These are phyloP conservation scores for Galaxias olidus DNA, from an alignment of 2,797 vertebrate species.

Conservation along the genomic window DNA sequence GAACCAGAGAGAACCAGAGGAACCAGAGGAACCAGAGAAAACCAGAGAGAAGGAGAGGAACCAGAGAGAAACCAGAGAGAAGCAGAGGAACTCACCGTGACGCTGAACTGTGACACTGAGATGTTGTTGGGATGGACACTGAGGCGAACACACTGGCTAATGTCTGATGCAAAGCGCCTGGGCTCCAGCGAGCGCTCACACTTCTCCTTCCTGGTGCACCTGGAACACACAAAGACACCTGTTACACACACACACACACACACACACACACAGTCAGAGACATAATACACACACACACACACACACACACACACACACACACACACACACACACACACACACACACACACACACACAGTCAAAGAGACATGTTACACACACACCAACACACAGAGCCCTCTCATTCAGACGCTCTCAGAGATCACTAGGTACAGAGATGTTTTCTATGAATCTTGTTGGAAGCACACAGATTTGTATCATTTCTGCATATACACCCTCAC, in stretches of 20 bases:
- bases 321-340: slow-evolving; percentile 29
- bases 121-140: slow-evolving; percentile 98
- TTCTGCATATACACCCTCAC: not conserved
- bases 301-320: slow-evolving; percentile 29
- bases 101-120: slow-evolving; percentile 96
- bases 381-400: slow-evolving; percentile 16
- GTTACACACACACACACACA: slow-evolving; percentile 42
- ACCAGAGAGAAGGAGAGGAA: too few relatives aligned
- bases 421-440: too few relatives aligned
- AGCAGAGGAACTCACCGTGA: slow-evolving; percentile 86
- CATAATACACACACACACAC: slow-evolving; percentile 18
- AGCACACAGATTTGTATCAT: too few relatives aligned
- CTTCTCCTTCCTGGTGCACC: slow-evolving; percentile 94
- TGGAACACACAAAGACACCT: slow-evolving; percentile 54
- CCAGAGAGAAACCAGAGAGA: too few relatives aligned
- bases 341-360: slow-evolving; percentile 14
- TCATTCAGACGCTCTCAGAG: not conserved
- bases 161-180: slow-evolving; percentile 91
- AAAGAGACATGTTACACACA: slow-evolving; percentile 42
- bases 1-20: too few relatives aligned
- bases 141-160: slow-evolving; percentile 95
- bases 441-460: too few relatives aligned
- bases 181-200: slow-evolving; percentile 92
- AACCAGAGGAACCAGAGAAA: too few relatives aligned
- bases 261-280: slow-evolving; percentile 5